Evolutionary conservation across 2,113 vertebrate species (phyloP), one percentile per base, ranked within the genome.

Genomic region (Litocranius walleri): DNA sequence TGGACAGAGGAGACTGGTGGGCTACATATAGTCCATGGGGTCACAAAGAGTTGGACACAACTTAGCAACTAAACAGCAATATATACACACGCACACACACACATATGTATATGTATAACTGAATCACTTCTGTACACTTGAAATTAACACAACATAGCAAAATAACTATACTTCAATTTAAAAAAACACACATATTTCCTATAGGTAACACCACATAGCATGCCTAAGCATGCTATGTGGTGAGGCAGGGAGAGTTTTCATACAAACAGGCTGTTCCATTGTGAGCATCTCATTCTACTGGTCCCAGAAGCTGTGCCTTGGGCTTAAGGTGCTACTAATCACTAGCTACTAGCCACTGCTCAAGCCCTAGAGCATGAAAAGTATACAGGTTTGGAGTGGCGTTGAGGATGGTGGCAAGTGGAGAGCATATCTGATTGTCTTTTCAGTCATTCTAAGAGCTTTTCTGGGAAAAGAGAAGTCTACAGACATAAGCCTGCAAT

Each of bases 41-140:
- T 23, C 67, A 40, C n/a, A 71, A 71, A 71, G 1, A 77, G 23
- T 7, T 77, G 36, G 6, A 27, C 71, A 43, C 36, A 77, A 27
- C 12, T 77, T 77, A 77, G 12, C 36, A 25, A 77, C 6, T 27
- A 43, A 77, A 25, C 36, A 77, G 23, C 36, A 74, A n/a, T 23
- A 40, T 36, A 5, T 2, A 23, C 2, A 23, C 0, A 62, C 0
- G 30, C 1, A 67, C 16, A n/a, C 33, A 67, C 2, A 36, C 19
- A 71, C 0, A 9, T 36, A 71, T 36, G 17, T 71, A 36, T 71
- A 36, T 36, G 19, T 71, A 71, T 71, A 71, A 23, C n/a, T 71
- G 67, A 71, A 71, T 40, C 67, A 71, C 67, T 71, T 71, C 19
- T 40, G 10, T 40, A 71, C 67, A 12, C n/a, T 71, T 71, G n/a